A percentile compares a stretch with the other conserved stretches of the same genome.
These are phyloP conservation scores for Poeciliopsis occidentalis DNA, from an alignment of 2,113 vertebrate genomes.

Conservation along the genomic window DNA sequence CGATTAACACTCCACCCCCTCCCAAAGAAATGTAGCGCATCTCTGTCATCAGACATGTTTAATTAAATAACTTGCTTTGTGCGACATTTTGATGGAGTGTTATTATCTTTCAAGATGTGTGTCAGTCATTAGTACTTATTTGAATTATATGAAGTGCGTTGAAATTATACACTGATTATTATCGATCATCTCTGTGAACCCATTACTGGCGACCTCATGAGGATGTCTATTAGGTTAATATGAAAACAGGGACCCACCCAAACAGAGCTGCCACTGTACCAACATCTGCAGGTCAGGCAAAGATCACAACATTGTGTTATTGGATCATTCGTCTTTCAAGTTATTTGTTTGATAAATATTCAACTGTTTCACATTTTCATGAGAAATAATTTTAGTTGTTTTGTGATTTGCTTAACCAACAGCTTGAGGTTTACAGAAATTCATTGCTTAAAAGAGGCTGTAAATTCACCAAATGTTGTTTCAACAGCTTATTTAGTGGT, in stretches of 20 bases:
- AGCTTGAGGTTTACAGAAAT: too few relatives aligned
- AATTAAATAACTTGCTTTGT: neutral
- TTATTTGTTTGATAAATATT: neutral
- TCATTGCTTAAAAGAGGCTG: too few relatives aligned
- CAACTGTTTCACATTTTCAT: too few relatives aligned
- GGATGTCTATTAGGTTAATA: neutral
- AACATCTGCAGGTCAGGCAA: neutral
- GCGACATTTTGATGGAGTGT: neutral
- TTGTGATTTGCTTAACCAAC: too few relatives aligned
- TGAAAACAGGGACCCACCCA: neutral
- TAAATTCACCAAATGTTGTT: too few relatives aligned
- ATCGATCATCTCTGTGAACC: neutral
- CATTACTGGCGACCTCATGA: neutral
- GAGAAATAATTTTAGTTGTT: too few relatives aligned
- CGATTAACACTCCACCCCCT: slow-evolving; percentile 39
- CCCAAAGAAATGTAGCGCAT: slow-evolving; percentile 1
- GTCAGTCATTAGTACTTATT: neutral
- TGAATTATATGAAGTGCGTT: neutral
- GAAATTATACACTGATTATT: neutral
- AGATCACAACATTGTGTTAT: neutral
- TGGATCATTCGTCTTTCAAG: neutral
- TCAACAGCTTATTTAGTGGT: too few relatives aligned
- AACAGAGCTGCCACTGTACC: neutral
- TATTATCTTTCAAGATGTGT: neutral
- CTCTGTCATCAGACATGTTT: neutral